These are phyloP conservation scores for Scaeva pyrastri DNA, from an alignment of 2,888 invertebrate species.

Conservation along the genomic window DNA sequence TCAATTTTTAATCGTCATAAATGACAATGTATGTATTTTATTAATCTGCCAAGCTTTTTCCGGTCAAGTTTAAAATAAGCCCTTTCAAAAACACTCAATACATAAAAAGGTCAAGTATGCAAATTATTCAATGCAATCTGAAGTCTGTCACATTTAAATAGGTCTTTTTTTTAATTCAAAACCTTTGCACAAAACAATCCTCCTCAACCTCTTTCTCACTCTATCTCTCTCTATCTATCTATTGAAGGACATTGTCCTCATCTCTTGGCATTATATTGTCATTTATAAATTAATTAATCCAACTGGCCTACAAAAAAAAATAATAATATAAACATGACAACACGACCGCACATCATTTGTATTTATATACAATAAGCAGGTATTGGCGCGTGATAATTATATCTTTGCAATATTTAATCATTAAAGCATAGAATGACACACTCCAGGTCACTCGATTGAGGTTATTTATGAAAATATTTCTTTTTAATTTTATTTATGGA, in stretches of 20 bases:
- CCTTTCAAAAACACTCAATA: too few species aligned
- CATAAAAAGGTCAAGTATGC: too few species aligned
- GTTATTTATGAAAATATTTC: not conserved
- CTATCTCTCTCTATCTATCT: not conserved
- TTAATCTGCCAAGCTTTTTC: too few species aligned
- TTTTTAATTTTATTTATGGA: too few species aligned
- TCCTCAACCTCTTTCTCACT: too few species aligned
- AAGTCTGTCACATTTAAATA: too few species aligned
- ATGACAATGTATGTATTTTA: too few species aligned
- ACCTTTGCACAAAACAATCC: too few species aligned
- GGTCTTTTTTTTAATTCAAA: too few species aligned
- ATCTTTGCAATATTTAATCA: conserved; percentile 29
- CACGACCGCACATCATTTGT: conserved; percentile 37
- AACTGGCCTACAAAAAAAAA: conserved; percentile 14
- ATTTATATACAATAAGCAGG: conserved; percentile 15
- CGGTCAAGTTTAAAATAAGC: too few species aligned
- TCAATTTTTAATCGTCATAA: too few species aligned
- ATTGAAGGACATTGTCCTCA: conserved; percentile 40
- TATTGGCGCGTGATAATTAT: conserved; percentile 42
- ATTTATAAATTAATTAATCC: conserved; percentile 25
- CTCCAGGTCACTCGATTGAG: not conserved
- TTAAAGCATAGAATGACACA: not conserved
- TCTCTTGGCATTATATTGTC: conserved; percentile 2
- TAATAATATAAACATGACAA: conserved; percentile 1
- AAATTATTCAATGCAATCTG: too few species aligned